phyloP scores from a whole-genome alignment of 2,888 invertebrate genomes.

The Zygaena filipendulae region DNA sequence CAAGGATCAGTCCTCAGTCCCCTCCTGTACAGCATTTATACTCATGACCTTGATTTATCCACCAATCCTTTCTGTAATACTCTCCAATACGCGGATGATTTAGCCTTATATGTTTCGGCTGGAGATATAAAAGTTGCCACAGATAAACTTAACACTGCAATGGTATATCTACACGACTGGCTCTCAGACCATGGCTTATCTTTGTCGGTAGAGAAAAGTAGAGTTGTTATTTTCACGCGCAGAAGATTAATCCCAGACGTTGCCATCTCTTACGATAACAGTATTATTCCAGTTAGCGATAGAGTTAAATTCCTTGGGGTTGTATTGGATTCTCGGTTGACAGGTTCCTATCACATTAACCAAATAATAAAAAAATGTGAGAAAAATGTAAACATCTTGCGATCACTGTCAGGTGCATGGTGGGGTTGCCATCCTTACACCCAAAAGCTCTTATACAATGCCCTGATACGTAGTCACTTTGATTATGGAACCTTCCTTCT shows the following conservation, averaged over 20 bases:
- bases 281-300: too few relatives aligned
- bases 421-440: slow-evolving; percentile 3
- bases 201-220: slow-evolving; percentile 6
- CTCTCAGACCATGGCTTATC: slow-evolving; percentile 5
- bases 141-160: slow-evolving; percentile 5
- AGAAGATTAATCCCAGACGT: too few relatives aligned
- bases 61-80: slow-evolving; percentile 10
- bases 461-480: neutral
- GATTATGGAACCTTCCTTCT: slow-evolving; percentile 1
- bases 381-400: neutral
- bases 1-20: slow-evolving; percentile 19
- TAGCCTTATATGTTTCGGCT: slow-evolving; percentile 16
- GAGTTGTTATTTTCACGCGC: slow-evolving; percentile 4
- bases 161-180: slow-evolving; percentile 6
- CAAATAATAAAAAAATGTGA: neutral
- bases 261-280: too few relatives aligned
- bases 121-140: too few relatives aligned
- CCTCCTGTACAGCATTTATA: slow-evolving; percentile 17
- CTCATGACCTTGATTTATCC: slow-evolving; percentile 12
- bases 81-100: slow-evolving; percentile 21
- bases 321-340: slow-evolving; percentile 10
- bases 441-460: slow-evolving; percentile 2
- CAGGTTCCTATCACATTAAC: slow-evolving; percentile 6
- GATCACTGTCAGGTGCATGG: slow-evolving; percentile 1
- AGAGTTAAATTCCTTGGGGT: slow-evolving; percentile 11